A percentile compares a stretch with the other conserved stretches of the same genome.
phyloP scores from a whole-genome alignment of 1,140 invertebrate genomes.

The Zaprionus davidi region DNA sequence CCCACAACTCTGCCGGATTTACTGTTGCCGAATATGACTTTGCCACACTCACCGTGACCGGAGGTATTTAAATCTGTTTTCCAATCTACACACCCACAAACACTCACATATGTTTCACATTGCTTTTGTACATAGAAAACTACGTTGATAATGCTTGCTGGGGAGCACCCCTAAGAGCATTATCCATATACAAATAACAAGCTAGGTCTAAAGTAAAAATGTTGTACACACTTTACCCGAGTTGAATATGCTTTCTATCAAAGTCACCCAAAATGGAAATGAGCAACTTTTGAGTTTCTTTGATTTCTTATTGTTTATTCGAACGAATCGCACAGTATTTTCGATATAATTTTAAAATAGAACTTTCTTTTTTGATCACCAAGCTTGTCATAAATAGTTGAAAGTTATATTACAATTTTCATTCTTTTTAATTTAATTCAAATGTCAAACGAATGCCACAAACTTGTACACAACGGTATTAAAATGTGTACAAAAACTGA shows the following conservation, averaged over 20 bases:
- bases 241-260: conserved; percentile 69
- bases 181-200: conserved; percentile 82
- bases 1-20: conserved; percentile 97
- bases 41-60: conserved; percentile 96
- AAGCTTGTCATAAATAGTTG: conserved; percentile 57
- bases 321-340: conserved; percentile 65
- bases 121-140: conserved; percentile 83
- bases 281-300: conserved; percentile 60
- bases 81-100: conserved; percentile 55
- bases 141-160: conserved; percentile 67
- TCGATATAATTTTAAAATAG: conserved; percentile 22
- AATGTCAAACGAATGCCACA: conserved; percentile 48
- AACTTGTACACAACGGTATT: conserved; percentile 51
- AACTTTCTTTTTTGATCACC: conserved; percentile 15
- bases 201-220: conserved; percentile 63
- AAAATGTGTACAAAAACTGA: conserved; percentile 9
- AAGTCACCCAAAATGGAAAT: conserved; percentile 47
- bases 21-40: conserved; percentile 97
- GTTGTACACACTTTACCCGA: conserved; percentile 53
- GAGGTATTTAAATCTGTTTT: conserved; percentile 88
- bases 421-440: conserved; percentile 24
- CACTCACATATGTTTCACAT: conserved; percentile 48
- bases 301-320: conserved; percentile 28
- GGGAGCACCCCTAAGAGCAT: conserved; percentile 18
- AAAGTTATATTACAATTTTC: conserved; percentile 14